Evolutionary conservation across 2,113 vertebrate genomes (phyloP), one percentile per base, ranked within the genome.

Genomic region (Suricata suricatta): DNA sequence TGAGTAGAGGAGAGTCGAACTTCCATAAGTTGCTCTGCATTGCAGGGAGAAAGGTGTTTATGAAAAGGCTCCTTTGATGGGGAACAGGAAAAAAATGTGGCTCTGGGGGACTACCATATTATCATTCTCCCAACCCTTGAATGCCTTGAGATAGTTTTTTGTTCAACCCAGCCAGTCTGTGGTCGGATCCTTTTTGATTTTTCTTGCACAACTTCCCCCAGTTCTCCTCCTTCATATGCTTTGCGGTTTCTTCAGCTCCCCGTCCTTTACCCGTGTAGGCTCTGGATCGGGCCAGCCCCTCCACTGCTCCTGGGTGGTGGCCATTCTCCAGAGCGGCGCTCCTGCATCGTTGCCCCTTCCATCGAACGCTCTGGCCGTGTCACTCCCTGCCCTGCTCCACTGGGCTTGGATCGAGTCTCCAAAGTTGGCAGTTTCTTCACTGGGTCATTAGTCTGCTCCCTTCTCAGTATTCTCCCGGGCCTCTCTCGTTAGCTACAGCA

Each of bases 371-470:
- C 15, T 69, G 41, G 93, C 66, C 16, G 14, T 1, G 3, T 68
- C 64, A 31, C 47, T 50, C 44, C 50, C 60, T 54, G 15, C 77
- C 79, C 0, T 27, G 33, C 84, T 63, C 57, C 31, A 0, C 64
- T 33, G 29, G 60, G 63, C 64, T 89, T 54, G 57, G 57, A 72
- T 33, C 0, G 13, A 41, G 50, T 88, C 69, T 93, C 60, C 91
- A 82, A 81, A 85, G 44, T 69, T 96, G 83, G 71, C 38, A 52
- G 25, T 77, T 77, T 85, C 88, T 88, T 88, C 52, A 16, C 21
- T 29, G 72, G 81, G n/a, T 96, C 86, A 47, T 96, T 95, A 94
- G 88, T 68, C 52, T 41, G 31, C 52, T 66, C 41, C 13, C 63
- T 41, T 82, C n/a, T 82, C 13, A 27, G 33, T 29, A 9, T 90